phyloP scores from a whole-genome alignment of 2,797 vertebrate species.

The Nothura maculosa region DNA sequence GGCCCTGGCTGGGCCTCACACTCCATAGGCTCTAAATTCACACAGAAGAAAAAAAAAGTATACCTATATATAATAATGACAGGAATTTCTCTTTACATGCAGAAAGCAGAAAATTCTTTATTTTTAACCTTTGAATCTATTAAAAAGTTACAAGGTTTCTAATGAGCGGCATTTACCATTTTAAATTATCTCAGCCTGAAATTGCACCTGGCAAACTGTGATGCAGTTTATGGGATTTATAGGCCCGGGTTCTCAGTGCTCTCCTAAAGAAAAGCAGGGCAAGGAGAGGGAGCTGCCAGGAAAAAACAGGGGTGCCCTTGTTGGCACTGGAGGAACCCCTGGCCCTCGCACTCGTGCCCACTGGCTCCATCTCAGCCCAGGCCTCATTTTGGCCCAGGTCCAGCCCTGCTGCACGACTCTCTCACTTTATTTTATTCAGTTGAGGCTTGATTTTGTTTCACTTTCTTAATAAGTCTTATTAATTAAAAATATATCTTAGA shows the following conservation, averaged over 20 bases:
- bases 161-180: not conserved
- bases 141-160: not conserved
- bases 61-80: not conserved
- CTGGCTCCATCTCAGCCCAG: not conserved
- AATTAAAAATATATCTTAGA: not conserved
- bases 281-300: not conserved
- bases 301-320: not conserved
- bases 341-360: not conserved
- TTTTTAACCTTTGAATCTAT: not conserved
- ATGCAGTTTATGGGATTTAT: not conserved
- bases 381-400: not conserved
- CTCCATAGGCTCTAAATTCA: not conserved
- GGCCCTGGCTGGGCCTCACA: not conserved
- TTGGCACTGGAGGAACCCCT: not conserved
- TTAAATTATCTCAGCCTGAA: not conserved
- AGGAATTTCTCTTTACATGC: not conserved
- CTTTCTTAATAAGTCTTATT: not conserved
- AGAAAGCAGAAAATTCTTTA: not conserved
- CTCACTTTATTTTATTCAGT: not conserved
- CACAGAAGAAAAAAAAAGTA: not conserved
- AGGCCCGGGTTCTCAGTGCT: not conserved
- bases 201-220: not conserved
- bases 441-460: not conserved
- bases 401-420: rapidly evolving
- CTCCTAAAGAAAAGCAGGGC: not conserved